Evolutionary conservation across 1,140 invertebrate species (phyloP).

Genomic region (Hyles euphorbiae): DNA sequence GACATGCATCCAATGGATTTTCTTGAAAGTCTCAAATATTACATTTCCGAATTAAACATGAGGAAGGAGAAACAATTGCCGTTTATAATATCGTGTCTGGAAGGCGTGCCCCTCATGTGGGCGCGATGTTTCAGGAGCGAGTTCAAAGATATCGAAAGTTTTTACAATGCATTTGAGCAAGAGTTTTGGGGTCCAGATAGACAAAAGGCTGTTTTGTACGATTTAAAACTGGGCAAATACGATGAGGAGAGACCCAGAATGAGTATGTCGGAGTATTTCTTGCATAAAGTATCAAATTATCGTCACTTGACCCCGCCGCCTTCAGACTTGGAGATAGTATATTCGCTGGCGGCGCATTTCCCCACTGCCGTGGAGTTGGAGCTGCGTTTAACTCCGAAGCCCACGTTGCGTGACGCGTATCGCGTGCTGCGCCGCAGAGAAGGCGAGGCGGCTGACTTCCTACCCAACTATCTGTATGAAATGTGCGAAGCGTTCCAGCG

Average conservation of each 20-base stretch:
- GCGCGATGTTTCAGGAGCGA: conserved; percentile 61
- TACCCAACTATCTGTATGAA: conserved; percentile 69
- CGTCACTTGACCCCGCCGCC: conserved; percentile 60
- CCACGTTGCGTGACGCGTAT: conserved; percentile 62
- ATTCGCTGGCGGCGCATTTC: conserved; percentile 66
- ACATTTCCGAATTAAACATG: conserved; percentile 59
- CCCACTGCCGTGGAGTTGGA: conserved; percentile 63
- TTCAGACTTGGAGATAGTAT: conserved; percentile 67
- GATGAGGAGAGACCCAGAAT: conserved; percentile 48
- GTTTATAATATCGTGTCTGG: conserved; percentile 63
- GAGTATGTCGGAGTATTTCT: conserved; percentile 66
- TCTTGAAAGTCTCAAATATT: conserved; percentile 61
- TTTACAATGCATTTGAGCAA: conserved; percentile 59
- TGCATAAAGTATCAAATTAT: conserved; percentile 66
- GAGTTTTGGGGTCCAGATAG: conserved; percentile 65
- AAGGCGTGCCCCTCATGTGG: conserved; percentile 66
- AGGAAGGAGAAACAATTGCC: conserved; percentile 48
- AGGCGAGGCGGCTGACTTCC: conserved; percentile 55
- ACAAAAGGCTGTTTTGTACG: conserved; percentile 62
- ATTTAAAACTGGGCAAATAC: conserved; percentile 67
- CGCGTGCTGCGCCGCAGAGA: conserved; percentile 59
- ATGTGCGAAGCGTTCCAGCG: conserved; percentile 68
- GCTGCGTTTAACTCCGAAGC: conserved; percentile 61
- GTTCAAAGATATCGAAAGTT: conserved; percentile 49
- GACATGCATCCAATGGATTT: conserved; percentile 66